Conservation (phyloP, 2,797 vertebrate species). For the Sebastolobus altivelis region DNA sequence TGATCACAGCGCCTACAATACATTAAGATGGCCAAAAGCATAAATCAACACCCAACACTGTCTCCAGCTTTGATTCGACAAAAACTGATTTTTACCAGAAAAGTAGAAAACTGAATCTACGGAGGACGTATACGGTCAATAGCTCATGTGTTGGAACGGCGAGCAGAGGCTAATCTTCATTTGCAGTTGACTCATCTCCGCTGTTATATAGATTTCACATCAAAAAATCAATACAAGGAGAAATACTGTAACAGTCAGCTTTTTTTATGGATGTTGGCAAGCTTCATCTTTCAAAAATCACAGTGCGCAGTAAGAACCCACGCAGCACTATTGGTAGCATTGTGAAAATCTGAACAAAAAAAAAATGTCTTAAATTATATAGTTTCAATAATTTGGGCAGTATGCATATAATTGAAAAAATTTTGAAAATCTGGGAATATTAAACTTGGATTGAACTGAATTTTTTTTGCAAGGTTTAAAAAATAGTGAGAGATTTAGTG, state of each 20-base stretch:
- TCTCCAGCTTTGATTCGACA: conserved; percentile 6
- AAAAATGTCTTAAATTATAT: neutral
- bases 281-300: neutral
- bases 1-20: neutral
- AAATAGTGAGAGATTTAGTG: neutral
- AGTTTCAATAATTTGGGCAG: neutral
- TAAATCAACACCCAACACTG: neutral
- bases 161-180: conserved; percentile 37
- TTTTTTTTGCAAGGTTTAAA: neutral
- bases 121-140: neutral
- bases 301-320: neutral
- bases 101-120: neutral
- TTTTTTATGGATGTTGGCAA: neutral
- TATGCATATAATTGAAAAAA: neutral
- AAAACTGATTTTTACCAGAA: neutral
- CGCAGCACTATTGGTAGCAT: neutral
- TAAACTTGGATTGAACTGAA: neutral
- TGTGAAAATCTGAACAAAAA: neutral
- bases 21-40: conserved; percentile 8
- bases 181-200: conserved; percentile 23
- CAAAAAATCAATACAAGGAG: conserved; percentile 26
- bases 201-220: conserved; percentile 50
- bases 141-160: conserved; percentile 9
- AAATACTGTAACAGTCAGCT: conserved; percentile 28
- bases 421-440: neutral